These are phyloP conservation scores for Patella caerulea DNA, from an alignment of 2,888 invertebrate genomes.

Conservation along the genomic window DNA sequence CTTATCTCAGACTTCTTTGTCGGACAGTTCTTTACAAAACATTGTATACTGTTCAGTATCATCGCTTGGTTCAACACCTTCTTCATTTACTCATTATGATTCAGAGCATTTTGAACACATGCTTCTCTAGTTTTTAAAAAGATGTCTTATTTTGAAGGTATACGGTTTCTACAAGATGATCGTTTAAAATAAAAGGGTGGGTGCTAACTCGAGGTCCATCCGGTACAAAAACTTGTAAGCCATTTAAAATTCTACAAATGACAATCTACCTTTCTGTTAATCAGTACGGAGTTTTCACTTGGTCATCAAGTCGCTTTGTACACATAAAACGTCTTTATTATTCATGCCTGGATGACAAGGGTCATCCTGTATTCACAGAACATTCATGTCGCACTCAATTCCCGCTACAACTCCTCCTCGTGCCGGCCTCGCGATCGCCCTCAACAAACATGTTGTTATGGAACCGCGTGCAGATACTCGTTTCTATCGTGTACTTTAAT, in stretches of 20 bases:
- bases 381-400: slow-evolving; percentile 14
- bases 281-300: not conserved
- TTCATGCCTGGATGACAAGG: not conserved
- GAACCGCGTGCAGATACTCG: slow-evolving; percentile 7
- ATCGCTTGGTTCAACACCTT: too few species aligned
- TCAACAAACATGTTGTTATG: slow-evolving; percentile 23
- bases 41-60: too few species aligned
- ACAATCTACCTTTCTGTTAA: slow-evolving; percentile 1
- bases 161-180: too few species aligned
- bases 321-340: not conserved
- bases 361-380: slow-evolving; percentile 13
- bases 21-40: too few species aligned
- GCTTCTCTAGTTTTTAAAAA: too few species aligned
- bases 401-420: slow-evolving; percentile 19
- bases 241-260: slow-evolving; percentile 9
- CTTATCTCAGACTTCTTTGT: too few species aligned
- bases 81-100: too few species aligned
- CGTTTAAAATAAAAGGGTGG: not conserved
- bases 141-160: too few species aligned
- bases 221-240: not conserved
- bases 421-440: slow-evolving; percentile 18
- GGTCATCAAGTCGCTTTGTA: not conserved
- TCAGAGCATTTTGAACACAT: too few species aligned
- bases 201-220: not conserved
- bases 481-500: slow-evolving; percentile 18